A percentile compares a stretch with the other conserved stretches of the same genome.
phyloP scores from a whole-genome alignment of 2,888 invertebrate genomes.

The Diachrysia chrysitis region DNA sequence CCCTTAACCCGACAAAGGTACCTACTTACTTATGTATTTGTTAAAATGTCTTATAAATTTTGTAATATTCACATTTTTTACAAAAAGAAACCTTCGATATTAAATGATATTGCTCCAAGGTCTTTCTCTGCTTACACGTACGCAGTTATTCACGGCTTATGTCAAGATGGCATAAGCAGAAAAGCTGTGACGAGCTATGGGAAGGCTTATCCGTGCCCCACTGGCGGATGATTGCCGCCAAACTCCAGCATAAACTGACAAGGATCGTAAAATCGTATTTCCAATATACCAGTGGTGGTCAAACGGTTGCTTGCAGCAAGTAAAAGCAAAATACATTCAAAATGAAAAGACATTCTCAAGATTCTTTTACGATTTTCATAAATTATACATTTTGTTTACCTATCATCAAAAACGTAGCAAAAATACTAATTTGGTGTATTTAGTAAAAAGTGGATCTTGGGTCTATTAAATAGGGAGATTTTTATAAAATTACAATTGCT shows the following conservation, averaged over 20 bases:
- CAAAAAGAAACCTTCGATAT: background rate
- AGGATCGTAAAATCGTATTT: background rate
- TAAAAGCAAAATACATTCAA: background rate
- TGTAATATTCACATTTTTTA: background rate
- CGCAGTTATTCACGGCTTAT: background rate
- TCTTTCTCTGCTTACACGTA: background rate
- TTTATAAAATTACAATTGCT: too few relatives aligned
- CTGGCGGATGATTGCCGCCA: conserved; percentile 1
- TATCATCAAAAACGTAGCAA: too few relatives aligned
- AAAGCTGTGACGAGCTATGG: background rate
- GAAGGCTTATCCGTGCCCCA: background rate
- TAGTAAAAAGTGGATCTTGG: too few relatives aligned
- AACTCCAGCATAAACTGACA: conserved; percentile 3
- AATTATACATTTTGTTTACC: too few relatives aligned
- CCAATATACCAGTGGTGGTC: background rate
- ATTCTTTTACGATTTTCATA: too few relatives aligned
- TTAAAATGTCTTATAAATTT: too few relatives aligned
- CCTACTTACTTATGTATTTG: too few relatives aligned
- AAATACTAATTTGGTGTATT: too few relatives aligned
- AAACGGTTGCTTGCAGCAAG: background rate
- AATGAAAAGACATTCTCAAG: too few relatives aligned
- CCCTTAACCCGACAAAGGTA: too few relatives aligned
- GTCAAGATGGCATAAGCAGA: background rate
- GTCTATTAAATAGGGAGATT: too few relatives aligned
- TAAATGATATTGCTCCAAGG: background rate